A percentile compares a stretch with the other conserved stretches of the same genome.
phyloP scores from a whole-genome alignment of 2,113 vertebrate species.

The Nycticebus coucang region DNA sequence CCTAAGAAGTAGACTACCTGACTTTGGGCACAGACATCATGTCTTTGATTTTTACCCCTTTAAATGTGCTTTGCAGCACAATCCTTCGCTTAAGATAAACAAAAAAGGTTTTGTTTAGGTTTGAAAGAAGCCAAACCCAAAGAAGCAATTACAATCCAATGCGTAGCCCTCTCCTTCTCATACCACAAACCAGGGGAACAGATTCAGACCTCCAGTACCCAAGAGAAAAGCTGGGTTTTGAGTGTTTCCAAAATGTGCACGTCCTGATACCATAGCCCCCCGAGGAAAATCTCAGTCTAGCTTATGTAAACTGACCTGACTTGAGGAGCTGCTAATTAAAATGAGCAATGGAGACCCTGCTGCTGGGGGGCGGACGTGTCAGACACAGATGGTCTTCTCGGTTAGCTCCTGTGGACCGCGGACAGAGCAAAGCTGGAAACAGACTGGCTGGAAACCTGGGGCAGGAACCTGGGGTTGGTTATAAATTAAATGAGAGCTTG shows the following conservation, averaged over 20 bases:
- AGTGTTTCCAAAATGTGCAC: background rate
- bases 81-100: slow-evolving; percentile 10
- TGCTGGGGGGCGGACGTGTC: background rate
- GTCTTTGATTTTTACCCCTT: background rate
- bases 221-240: background rate
- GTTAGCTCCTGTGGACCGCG: background rate
- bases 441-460: background rate
- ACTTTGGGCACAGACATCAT: background rate
- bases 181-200: background rate
- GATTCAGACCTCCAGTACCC: background rate
- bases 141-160: background rate
- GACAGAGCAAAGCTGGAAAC: background rate
- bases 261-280: background rate
- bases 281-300: background rate
- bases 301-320: background rate
- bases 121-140: slow-evolving; percentile 27
- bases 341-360: background rate
- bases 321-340: background rate
- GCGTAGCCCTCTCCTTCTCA: background rate
- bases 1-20: background rate
- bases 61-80: background rate
- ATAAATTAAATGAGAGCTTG: slow-evolving; percentile 36
- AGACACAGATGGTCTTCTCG: background rate
- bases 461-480: background rate
- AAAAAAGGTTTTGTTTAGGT: background rate